phyloP scores from a whole-genome alignment of 2,888 invertebrate genomes.

The Adineta ricciae region DNA sequence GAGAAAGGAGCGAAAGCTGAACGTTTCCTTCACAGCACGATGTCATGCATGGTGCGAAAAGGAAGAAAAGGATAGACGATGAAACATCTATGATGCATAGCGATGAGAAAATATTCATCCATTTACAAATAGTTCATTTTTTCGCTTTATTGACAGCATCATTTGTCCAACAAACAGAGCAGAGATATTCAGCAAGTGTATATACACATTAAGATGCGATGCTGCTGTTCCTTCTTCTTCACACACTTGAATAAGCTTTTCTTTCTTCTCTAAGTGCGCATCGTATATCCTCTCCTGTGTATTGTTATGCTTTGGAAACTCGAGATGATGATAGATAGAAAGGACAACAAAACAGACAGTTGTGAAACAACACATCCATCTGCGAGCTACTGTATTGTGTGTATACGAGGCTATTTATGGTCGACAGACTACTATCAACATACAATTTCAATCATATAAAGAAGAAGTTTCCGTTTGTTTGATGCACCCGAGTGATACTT shows the following conservation, averaged over 20 bases:
- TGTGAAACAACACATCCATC: background rate
- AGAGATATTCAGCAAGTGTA: background rate
- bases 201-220: background rate
- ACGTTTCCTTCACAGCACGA: background rate
- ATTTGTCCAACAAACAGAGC: conserved; percentile 9
- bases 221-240: background rate
- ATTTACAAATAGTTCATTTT: background rate
- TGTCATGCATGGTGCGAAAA: background rate
- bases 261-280: background rate
- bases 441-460: background rate
- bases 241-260: background rate
- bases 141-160: background rate
- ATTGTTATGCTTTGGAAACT: background rate
- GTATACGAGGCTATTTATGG: background rate
- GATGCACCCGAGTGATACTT: background rate
- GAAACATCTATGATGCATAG: background rate
- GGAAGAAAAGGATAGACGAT: background rate
- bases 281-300: background rate
- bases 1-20: background rate
- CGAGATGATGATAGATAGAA: background rate
- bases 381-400: background rate
- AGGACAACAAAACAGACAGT: conserved; percentile 12
- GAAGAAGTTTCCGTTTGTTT: background rate
- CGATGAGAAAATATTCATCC: background rate
- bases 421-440: conserved; percentile 3